Base-by-base conservation (phyloP, 2,113 vertebrate genomes). In the Eubucco bourcierii region DNA sequence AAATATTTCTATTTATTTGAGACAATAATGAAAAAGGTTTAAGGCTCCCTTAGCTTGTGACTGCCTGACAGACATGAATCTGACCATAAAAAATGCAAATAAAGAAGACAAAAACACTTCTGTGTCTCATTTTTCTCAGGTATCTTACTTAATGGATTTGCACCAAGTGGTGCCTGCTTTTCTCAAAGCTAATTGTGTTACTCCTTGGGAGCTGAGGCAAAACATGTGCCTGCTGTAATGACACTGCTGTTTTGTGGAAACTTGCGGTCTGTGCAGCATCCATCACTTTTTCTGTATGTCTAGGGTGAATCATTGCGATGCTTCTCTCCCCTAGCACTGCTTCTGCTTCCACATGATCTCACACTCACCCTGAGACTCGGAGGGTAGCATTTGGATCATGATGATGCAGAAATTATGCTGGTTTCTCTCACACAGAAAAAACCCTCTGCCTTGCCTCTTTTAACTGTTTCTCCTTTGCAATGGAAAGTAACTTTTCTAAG, bases 331-430 rank as follows among this genome's bases (percentile, higher is more conserved):
- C 68, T 71, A 56, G 11, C 1, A 4, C 67, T 71, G 10, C 24
- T 81, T 68, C 37, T 93, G 39, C 34, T 95, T 92, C 59, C 28
- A 15, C 31, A 74, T 56, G 85, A 90, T 81, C 83, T 94, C 86
- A 91, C 25, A 9, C 29, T 75, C 58, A 78, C 66, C 63, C 61
- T 33, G 29, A 77, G 80, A 23, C 24, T 90, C 50, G 9, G 21
- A 81, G 44, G 50, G 39, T 59, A 84, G 16, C 12, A 55, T 76
- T 88, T 46, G 70, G 23, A 41, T 78, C 66, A 63, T 55, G 53
- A 58, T 2, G 2, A 6, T 33, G 46, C 14, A 81, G 61, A 75
- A 60, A 15, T 46, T 63, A 25, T 52, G 44, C 59, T 80, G n/a
- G 14, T 64, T 88, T 90, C 59, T 72, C 33, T 92, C 21, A 79